Percentiles rank a stretch among this genome's conserved stretches.
Conservation (phyloP, 2,113 vertebrate species). For the Clinocottus analis region DNA sequence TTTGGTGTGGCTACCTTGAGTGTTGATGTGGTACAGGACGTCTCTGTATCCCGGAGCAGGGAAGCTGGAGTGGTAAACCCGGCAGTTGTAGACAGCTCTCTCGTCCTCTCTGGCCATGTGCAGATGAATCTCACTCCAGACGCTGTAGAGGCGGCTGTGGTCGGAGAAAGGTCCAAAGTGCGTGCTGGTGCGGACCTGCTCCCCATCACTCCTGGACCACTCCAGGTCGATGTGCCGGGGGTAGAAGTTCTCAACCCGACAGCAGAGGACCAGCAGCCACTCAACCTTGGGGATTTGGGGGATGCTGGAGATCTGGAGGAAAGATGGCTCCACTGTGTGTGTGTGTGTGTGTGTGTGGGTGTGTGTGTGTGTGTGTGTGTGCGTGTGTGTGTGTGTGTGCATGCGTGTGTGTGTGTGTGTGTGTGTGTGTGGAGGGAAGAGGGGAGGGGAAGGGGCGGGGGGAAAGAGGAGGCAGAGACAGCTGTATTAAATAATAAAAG, state of each 20-base stretch:
- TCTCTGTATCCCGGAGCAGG: constrained; percentile 60
- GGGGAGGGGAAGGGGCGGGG: background rate
- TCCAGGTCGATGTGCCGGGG: constrained; percentile 62
- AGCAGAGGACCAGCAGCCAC: constrained; percentile 72
- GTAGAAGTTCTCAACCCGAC: constrained; percentile 76
- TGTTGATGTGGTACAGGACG: constrained; percentile 71
- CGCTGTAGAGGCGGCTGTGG: constrained; percentile 58
- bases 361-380: too few species aligned
- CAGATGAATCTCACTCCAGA: constrained; percentile 77
- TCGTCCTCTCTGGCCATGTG: constrained; percentile 68
- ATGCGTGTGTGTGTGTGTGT: too few species aligned
- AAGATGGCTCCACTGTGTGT: constrained; percentile 66
- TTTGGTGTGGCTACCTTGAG: constrained; percentile 55
- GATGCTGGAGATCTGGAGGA: constrained; percentile 73
- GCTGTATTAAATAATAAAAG: background rate
- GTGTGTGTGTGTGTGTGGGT: background rate
- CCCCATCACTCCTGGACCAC: constrained; percentile 71
- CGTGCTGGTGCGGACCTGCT: constrained; percentile 33
- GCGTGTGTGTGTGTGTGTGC: background rate
- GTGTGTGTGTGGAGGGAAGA: background rate
- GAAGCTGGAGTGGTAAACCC: constrained; percentile 74
- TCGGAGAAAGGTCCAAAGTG: constrained; percentile 74
- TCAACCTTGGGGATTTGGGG: constrained; percentile 69
- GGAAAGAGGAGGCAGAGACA: background rate
- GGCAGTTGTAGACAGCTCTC: constrained; percentile 66